A percentile compares a stretch with the other conserved stretches of the same genome.
phyloP scores from a whole-genome alignment of 2,113 vertebrate genomes.

The Clarias gariepinus region DNA sequence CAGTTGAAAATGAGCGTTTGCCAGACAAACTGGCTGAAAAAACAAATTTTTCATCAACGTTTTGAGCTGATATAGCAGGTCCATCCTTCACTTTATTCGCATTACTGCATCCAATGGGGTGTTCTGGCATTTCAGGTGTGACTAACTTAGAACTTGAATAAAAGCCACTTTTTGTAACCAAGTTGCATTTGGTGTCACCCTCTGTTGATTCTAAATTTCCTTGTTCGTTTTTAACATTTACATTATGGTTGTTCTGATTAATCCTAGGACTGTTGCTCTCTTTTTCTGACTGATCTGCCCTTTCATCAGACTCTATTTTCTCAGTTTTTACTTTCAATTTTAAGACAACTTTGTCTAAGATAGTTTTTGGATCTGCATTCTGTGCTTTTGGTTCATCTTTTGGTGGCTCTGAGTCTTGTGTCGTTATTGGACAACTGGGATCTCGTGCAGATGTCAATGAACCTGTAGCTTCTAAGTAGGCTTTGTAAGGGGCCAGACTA shows the following conservation, averaged over 20 bases:
- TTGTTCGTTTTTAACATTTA: slow-evolving; percentile 39
- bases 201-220: slow-evolving; percentile 11
- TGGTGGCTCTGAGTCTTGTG: slow-evolving; percentile 27
- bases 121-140: slow-evolving; percentile 6
- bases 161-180: slow-evolving; percentile 34
- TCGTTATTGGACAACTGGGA: slow-evolving; percentile 26
- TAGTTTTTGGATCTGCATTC: slow-evolving; percentile 36
- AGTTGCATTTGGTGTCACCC: not conserved
- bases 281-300: slow-evolving; percentile 23
- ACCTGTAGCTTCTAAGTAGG: slow-evolving; percentile 70
- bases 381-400: slow-evolving; percentile 52
- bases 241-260: not conserved
- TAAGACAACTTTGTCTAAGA: slow-evolving; percentile 32
- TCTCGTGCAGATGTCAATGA: slow-evolving; percentile 43
- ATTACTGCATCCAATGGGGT: not conserved
- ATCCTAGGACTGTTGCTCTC: not conserved
- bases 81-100: slow-evolving; percentile 43
- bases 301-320: slow-evolving; percentile 48
- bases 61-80: not conserved
- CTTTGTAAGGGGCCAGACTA: slow-evolving; percentile 86
- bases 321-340: slow-evolving; percentile 62
- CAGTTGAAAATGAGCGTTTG: slow-evolving; percentile 26
- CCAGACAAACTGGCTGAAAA: not conserved
- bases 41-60: not conserved
- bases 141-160: slow-evolving; percentile 15